A percentile compares a stretch with the other conserved stretches of the same genome.
Conservation (phyloP, 2,797 vertebrate species). For the Salarias fasciatus region DNA sequence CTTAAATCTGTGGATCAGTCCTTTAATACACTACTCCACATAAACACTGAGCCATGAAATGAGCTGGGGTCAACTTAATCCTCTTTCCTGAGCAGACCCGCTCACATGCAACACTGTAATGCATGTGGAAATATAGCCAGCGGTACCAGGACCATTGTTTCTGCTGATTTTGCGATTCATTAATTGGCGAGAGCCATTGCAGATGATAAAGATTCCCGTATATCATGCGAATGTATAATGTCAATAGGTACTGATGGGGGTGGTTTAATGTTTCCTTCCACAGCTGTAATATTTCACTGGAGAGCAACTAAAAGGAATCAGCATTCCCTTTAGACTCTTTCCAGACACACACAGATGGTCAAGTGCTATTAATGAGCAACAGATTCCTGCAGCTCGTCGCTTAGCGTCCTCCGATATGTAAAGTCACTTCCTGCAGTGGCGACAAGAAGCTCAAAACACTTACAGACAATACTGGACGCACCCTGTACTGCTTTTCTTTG, state of each 20-base stretch:
- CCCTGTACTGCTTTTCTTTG: constrained; percentile 1
- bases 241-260: constrained; percentile 45
- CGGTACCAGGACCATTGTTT: constrained; percentile 62
- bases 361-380: constrained; percentile 62
- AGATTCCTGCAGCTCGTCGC: constrained; percentile 49
- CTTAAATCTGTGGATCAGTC: constrained; percentile 62
- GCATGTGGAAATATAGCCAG: constrained; percentile 55
- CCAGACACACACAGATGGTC: constrained; percentile 75
- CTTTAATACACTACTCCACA: constrained; percentile 66
- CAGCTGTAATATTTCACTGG: constrained; percentile 64
- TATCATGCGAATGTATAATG: constrained; percentile 58
- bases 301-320: constrained; percentile 54
- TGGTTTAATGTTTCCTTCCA: constrained; percentile 53
- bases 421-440: constrained; percentile 33
- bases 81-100: constrained; percentile 54
- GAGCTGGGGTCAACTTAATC: constrained; percentile 69
- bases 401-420: constrained; percentile 36
- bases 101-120: constrained; percentile 34
- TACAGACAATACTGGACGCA: constrained; percentile 9
- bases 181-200: constrained; percentile 71
- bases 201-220: constrained; percentile 63
- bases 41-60: constrained; percentile 74
- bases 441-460: constrained; percentile 18
- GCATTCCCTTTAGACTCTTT: constrained; percentile 62
- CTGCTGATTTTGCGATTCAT: constrained; percentile 63